Base-by-base conservation (phyloP, 2,888 invertebrate species). In the Lampropteryx suffumata region DNA sequence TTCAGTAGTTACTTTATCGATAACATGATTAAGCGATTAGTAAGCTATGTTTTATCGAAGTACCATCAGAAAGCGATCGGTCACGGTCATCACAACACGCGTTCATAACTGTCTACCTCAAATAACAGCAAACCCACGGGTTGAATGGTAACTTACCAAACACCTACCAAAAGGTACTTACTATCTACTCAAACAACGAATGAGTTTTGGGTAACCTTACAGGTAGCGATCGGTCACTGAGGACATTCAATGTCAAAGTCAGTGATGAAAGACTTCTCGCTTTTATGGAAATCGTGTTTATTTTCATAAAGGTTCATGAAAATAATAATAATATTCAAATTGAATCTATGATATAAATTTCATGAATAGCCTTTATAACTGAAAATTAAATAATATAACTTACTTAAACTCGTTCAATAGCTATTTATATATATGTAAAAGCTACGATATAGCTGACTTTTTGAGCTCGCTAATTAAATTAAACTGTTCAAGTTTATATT, bases 401-500 rank as follows among this genome's bases (percentile, higher is more conserved):
- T 8, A 14, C 24, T 13, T 10, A 13, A 33, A 30, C 17, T 48
- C 28, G 21, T 32, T 10, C 7, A 29, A 39, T 39, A n/a, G n/a
- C n/a, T n/a, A n/a, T n/a, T 17, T 17, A 17, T 17, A 39, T 43
- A 30, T 44, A 40, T 43, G n/a, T 17, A 48, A 43, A 41, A n/a
- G 36, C 41, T 37, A 35, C 36, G 40, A 24, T 40, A 43, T 47
- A 49, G 37, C 47, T 52, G 45, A n/a, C 33, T 42, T 50, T 30
- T 35, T 30, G 13, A 35, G 44, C 48, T 51, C 27, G 34, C 21
- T 55, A 44, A 59, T 55, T 50, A 52, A 50, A 57, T 57, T 50
- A 45, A 47, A 50, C 48, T 40, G 40, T 50, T 53, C 33, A 49
- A 55, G 51, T 67, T 67, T 59, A 64, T 64, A 65, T 62, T 70